Base-by-base conservation (phyloP, 2,113 vertebrate species). In the Dipodomys merriami region DNA sequence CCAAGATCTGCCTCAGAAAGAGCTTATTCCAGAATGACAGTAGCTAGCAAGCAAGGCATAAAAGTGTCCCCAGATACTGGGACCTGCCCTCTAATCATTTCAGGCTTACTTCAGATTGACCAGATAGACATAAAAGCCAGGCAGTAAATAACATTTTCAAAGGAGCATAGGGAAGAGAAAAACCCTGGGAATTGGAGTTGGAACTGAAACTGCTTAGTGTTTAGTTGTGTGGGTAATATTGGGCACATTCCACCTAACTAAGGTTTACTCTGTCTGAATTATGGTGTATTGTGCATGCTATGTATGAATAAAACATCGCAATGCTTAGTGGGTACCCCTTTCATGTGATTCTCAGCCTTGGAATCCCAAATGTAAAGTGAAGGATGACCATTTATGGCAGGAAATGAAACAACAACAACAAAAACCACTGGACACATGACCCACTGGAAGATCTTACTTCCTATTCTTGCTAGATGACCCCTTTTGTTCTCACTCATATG, bases 281-380 rank as follows among this genome's bases (percentile, higher is more conserved):
- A 57, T 16, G 12, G 53, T 13, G 53, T 57, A 18, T 57, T 57
- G 53, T 57, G 12, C 39, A 53, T 92, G 27, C 60, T 79, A 64
- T 35, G 8, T 85, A 46, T 5, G 20, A 84, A 82, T 44, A 81
- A 72, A 84, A 53, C 19, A 60, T 79, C 85, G 83, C 44, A 73
- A 15, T 10, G 80, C 27, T 79, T 90, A 67, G 65, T 93, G 93
- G 22, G 29, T 69, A 29, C 11, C 46, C 19, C 27, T 86, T 94
- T 77, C 53, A 35, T 72, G 57, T 76, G 25, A 11, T 10, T 73
- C 69, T 93, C n/a, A 87, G 44, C 69, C 72, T 77, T 62, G 33
- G 46, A 72, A 87, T 76, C 15, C 11, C 19, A 72, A 86, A 44
- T 83, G 44, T 67, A 86, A 92, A 72, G 68, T 89, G 53, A 91